phyloP scores from a whole-genome alignment of 2,113 vertebrate species.

The Syngnathus scovelli region DNA sequence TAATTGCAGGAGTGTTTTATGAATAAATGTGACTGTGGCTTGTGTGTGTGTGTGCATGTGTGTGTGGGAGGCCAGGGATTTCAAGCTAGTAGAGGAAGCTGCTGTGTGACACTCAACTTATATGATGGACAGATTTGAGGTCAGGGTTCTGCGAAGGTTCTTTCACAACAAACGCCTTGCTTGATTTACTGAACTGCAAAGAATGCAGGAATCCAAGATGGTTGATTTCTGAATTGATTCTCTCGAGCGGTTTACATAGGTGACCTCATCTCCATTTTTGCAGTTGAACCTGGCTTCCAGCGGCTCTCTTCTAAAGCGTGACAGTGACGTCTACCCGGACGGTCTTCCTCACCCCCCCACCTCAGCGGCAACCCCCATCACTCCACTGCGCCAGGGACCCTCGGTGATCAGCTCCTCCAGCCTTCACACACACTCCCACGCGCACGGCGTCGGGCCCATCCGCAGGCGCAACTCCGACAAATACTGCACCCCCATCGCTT shows the following conservation, averaged over 20 bases:
- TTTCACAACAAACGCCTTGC: not conserved
- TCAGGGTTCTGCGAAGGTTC: not conserved
- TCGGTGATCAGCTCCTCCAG: constrained; percentile 96
- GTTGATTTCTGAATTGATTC: not conserved
- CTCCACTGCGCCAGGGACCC: constrained; percentile 88
- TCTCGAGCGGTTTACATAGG: not conserved
- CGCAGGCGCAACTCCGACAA: constrained; percentile 95
- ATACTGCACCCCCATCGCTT: constrained; percentile 97
- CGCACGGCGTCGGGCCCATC: constrained; percentile 83
- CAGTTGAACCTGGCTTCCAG: constrained; percentile 89
- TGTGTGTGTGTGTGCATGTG: constrained; percentile 24
- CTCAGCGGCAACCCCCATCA: constrained; percentile 91
- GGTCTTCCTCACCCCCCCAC: constrained; percentile 95
- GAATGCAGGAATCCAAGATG: too few species aligned
- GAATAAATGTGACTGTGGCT: constrained; percentile 35
- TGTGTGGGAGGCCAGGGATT: not conserved
- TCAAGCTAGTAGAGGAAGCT: constrained; percentile 1
- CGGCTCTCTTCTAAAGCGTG: constrained; percentile 87
- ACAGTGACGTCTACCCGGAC: constrained; percentile 87
- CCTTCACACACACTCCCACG: constrained; percentile 73
- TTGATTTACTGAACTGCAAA: not conserved
- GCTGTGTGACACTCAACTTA: not conserved
- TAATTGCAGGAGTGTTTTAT: constrained; percentile 63
- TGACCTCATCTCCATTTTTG: not conserved
- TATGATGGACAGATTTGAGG: not conserved